Conservation (phyloP, 2,888 invertebrate genomes). For the Caenorhabditis sp. region DNA sequence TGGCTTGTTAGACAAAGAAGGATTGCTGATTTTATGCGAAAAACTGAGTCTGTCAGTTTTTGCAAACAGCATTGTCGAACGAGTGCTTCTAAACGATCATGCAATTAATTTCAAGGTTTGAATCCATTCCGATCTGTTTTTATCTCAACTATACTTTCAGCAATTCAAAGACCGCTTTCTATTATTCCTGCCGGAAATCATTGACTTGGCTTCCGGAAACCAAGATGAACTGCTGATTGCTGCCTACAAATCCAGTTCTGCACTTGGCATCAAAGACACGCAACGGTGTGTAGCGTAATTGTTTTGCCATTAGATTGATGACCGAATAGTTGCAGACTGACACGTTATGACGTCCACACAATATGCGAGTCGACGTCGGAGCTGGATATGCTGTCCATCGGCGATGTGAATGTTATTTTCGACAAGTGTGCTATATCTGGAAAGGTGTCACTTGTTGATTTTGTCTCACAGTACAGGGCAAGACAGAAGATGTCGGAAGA, state of each 20-base stretch:
- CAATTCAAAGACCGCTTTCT: slow-evolving; percentile 76
- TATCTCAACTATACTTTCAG: slow-evolving; percentile 45
- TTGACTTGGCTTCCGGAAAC: slow-evolving; percentile 73
- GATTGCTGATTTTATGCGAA: slow-evolving; percentile 66
- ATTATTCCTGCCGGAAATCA: slow-evolving; percentile 74
- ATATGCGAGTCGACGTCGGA: slow-evolving; percentile 74
- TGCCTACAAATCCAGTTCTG: slow-evolving; percentile 64
- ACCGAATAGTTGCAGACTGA: slow-evolving; percentile 64
- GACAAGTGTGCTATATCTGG: slow-evolving; percentile 66
- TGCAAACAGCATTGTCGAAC: slow-evolving; percentile 64
- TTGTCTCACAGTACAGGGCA: slow-evolving; percentile 66
- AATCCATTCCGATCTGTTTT: not conserved
- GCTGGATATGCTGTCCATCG: slow-evolving; percentile 66
- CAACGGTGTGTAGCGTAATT: slow-evolving; percentile 59
- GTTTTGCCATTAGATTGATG: slow-evolving; percentile 40
- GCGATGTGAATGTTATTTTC: slow-evolving; percentile 71
- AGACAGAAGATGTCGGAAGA: slow-evolving; percentile 73
- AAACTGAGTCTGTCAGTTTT: slow-evolving; percentile 72
- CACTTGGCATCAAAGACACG: slow-evolving; percentile 65
- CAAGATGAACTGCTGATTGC: slow-evolving; percentile 68
- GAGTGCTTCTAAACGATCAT: slow-evolving; percentile 66
- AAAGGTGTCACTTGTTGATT: slow-evolving; percentile 67
- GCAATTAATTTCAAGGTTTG: slow-evolving; percentile 70
- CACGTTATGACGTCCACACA: slow-evolving; percentile 72
- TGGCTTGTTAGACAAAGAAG: slow-evolving; percentile 66